These are phyloP conservation scores for Hydractinia echinata DNA, from an alignment of 30 jellyfish, hydroid and myxozoan species.

Conservation along the genomic window DNA sequence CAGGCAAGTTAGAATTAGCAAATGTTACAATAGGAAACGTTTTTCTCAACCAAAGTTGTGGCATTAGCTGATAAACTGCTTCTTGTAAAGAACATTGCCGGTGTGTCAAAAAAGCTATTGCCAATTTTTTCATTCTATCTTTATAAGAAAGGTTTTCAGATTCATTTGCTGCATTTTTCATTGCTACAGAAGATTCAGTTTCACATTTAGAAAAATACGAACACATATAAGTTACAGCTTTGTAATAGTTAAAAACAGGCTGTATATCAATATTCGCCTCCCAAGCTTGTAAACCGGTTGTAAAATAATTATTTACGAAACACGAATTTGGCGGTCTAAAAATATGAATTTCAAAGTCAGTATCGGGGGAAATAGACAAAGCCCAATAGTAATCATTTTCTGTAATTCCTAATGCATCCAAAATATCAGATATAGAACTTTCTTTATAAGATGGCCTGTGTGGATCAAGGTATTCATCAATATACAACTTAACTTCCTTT, in stretches of 20 bases:
- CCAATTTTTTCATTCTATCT: neutral
- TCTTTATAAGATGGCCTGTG: neutral
- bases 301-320: conserved; percentile 14
- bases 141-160: neutral
- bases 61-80: conserved; percentile 15
- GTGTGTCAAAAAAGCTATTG: conserved; percentile 10
- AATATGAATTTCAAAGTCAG: conserved; percentile 10
- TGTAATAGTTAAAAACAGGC: conserved; percentile 12
- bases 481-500: conserved; percentile 2
- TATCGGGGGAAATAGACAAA: neutral
- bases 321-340: conserved; percentile 9
- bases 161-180: conserved; percentile 15
- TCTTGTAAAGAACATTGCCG: neutral
- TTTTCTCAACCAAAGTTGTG: neutral
- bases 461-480: conserved; percentile 6
- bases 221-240: conserved; percentile 2
- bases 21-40: neutral
- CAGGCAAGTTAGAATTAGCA: neutral
- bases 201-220: conserved; percentile 15
- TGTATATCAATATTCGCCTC: conserved; percentile 22
- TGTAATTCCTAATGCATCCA: neutral
- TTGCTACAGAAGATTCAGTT: conserved; percentile 24
- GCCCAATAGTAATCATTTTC: conserved; percentile 3
- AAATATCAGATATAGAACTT: neutral
- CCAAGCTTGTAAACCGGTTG: conserved; percentile 20